phyloP scores from a whole-genome alignment of 2,888 invertebrate genomes.

The Pammene fasciana region DNA sequence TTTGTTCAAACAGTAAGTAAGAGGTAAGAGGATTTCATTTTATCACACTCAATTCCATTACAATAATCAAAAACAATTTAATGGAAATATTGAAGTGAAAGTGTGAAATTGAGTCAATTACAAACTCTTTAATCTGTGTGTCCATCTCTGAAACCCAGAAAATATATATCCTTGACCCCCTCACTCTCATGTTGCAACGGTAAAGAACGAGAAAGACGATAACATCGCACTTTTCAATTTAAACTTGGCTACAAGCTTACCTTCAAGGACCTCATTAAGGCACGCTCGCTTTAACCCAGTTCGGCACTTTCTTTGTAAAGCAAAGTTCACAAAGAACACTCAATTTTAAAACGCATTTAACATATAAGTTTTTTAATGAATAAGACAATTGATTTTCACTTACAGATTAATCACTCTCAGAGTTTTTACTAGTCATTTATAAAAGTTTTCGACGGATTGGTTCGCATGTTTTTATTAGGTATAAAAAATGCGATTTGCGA shows the following conservation, averaged over 20 bases:
- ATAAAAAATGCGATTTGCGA: too few species aligned
- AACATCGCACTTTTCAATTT: conserved; percentile 10
- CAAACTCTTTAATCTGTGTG: conserved; percentile 8
- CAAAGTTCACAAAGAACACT: conserved; percentile 15
- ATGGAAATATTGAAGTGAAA: conserved; percentile 22
- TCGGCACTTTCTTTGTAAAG: conserved; percentile 36
- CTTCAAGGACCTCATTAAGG: conserved; percentile 33
- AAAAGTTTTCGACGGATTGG: too few species aligned
- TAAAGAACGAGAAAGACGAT: conserved; percentile 10
- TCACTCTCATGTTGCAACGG: neutral
- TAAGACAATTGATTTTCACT: too few species aligned
- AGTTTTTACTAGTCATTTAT: too few species aligned
- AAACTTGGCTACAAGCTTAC: conserved; percentile 20
- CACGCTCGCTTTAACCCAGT: conserved; percentile 27
- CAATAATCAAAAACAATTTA: conserved; percentile 10
- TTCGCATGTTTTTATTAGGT: too few species aligned
- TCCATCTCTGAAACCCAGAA: neutral
- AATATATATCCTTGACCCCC: conserved; percentile 19
- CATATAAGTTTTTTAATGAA: too few species aligned
- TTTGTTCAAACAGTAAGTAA: neutral
- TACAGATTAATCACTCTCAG: too few species aligned
- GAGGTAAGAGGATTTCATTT: neutral
- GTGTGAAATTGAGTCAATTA: conserved; percentile 24
- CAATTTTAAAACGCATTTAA: neutral
- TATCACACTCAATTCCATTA: neutral